Evolutionary conservation across 2,797 vertebrate species (phyloP), one percentile per base, ranked within the genome.

Genomic region (Clarias platycephalus): DNA sequence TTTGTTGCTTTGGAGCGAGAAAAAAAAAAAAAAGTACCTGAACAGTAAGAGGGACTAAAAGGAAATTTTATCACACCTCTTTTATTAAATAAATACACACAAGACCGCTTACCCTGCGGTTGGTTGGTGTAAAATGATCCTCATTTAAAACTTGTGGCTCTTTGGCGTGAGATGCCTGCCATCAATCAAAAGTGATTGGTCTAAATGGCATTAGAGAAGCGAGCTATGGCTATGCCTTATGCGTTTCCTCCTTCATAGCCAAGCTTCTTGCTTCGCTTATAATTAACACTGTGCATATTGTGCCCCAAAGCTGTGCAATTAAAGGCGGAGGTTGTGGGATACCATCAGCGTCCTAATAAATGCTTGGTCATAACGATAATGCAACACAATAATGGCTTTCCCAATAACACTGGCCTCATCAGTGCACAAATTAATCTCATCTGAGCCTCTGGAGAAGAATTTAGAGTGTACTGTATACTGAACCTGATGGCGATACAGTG

Each of bases 281-380:
- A 90, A 90, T 91, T 87, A 90, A 86, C 77, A 86, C 85, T 87
- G 87, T 84, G 80, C 86, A 84, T 89, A 87, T 88, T 88, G 85
- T 87, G 88, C 89, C 90, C 89, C 89, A 88, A 90, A 91, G 90
- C 88, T 79, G 85, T 87, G 85, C 85, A 91, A 89, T 91, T 91
- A 90, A 87, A 83, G 84, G 64, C n/a, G 67, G 83, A 84, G 87
- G 86, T 86, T 86, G 88, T 87, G 85, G 81, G 80, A 90, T 87
- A 82, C 58, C 44, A 86, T 85, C 86, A 87, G 86, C 85, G 71
- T 81, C 80, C 75, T 87, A 88, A 89, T 89, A 89, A 86, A 91
- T 87, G 82, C 81, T 87, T 81, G 87, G 84, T 90, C 84, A 88
- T 88, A 88, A 89, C 76, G 89, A 86, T 87, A 88, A 86, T 85